phyloP scores from a whole-genome alignment of 2,797 vertebrate genomes.

The Scyliorhinus canicula region DNA sequence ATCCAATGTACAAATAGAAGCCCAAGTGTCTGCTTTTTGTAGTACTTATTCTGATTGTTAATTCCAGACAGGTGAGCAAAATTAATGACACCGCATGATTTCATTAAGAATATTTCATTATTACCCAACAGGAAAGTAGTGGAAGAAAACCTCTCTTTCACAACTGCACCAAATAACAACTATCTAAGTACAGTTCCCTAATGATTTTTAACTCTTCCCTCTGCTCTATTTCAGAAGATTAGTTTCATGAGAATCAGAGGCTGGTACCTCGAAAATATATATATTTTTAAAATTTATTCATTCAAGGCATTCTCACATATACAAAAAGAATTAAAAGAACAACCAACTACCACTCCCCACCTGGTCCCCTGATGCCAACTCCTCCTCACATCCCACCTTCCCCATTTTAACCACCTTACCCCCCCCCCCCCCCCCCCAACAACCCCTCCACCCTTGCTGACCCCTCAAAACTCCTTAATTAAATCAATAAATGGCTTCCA shows the following conservation, averaged over 20 bases:
- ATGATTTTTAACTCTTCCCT: not conserved
- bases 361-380: too few species aligned
- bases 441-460: not conserved
- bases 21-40: not conserved
- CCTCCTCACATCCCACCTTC: too few species aligned
- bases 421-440: too few species aligned
- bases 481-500: too few species aligned
- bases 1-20: not conserved
- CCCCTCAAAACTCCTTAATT: too few species aligned
- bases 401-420: too few species aligned
- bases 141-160: not conserved
- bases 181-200: not conserved
- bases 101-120: not conserved
- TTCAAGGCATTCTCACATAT: too few species aligned
- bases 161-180: not conserved
- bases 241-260: not conserved
- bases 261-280: not conserved
- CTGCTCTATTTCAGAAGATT: not conserved
- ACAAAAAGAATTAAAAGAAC: too few species aligned
- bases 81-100: not conserved
- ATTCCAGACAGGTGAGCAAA: not conserved
- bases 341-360: too few species aligned
- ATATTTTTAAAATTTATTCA: too few species aligned
- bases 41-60: not conserved
- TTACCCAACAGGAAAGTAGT: not conserved